Conservation (phyloP, 2,888 invertebrate species). For the Gryllus longicercus region DNA sequence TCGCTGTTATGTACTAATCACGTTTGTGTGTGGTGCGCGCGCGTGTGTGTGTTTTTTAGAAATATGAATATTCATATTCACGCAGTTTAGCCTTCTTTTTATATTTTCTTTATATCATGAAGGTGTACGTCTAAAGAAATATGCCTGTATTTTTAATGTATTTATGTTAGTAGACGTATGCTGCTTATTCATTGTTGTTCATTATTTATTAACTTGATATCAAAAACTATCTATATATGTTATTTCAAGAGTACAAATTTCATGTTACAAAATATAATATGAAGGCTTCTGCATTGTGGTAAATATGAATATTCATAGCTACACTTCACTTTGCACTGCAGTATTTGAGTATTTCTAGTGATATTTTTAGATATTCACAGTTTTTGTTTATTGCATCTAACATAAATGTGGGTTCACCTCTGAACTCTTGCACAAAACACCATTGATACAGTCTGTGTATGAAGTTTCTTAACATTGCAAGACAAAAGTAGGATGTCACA, state of each 20-base stretch:
- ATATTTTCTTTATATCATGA: neutral
- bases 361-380: conserved; percentile 27
- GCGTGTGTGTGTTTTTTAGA: conserved; percentile 18
- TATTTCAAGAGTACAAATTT: neutral
- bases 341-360: conserved; percentile 32
- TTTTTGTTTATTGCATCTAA: conserved; percentile 29
- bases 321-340: conserved; percentile 34
- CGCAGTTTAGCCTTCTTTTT: neutral
- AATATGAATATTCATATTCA: neutral
- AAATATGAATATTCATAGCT: conserved; percentile 30
- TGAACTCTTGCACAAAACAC: conserved; percentile 26
- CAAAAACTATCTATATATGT: neutral
- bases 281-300: neutral
- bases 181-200: no score
- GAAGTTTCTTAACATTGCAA: conserved; percentile 21
- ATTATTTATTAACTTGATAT: neutral
- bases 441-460: conserved; percentile 31
- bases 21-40: conserved; percentile 18
- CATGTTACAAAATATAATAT: neutral
- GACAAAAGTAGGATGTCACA: neutral
- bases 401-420: conserved; percentile 28
- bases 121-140: no score
- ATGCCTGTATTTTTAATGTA: no score
- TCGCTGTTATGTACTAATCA: conserved; percentile 26
- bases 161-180: no score